phyloP scores from a whole-genome alignment of 2,888 invertebrate genomes.

The Lydus trimaculatus region DNA sequence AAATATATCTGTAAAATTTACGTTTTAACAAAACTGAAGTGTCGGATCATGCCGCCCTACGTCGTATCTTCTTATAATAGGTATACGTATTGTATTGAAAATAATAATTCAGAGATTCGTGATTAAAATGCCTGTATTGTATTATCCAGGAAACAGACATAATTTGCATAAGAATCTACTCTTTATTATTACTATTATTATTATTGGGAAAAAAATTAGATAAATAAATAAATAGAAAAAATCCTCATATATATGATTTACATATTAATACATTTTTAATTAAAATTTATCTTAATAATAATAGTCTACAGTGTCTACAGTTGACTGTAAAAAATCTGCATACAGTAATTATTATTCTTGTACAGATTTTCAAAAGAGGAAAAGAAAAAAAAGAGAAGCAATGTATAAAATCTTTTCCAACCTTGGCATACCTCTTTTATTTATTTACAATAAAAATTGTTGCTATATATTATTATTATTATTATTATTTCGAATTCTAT shows the following conservation, averaged over 20 bases:
- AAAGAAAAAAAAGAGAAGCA: background rate
- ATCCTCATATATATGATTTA: background rate
- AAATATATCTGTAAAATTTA: no score
- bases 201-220: background rate
- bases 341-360: background rate
- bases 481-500: background rate
- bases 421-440: conserved; percentile 2
- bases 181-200: background rate
- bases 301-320: background rate
- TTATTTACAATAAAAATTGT: background rate
- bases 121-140: conserved; percentile 16
- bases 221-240: conserved; percentile 2
- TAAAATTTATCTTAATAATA: background rate
- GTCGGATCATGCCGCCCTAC: background rate
- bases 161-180: conserved; percentile 27
- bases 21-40: no score
- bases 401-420: background rate
- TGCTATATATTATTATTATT: background rate
- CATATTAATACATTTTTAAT: background rate
- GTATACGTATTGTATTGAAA: no score
- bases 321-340: background rate
- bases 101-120: conserved; percentile 17
- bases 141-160: background rate
- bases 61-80: background rate
- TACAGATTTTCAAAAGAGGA: background rate